Base-by-base conservation (phyloP, 2,888 invertebrate species). In the Epinotia demarniana region DNA sequence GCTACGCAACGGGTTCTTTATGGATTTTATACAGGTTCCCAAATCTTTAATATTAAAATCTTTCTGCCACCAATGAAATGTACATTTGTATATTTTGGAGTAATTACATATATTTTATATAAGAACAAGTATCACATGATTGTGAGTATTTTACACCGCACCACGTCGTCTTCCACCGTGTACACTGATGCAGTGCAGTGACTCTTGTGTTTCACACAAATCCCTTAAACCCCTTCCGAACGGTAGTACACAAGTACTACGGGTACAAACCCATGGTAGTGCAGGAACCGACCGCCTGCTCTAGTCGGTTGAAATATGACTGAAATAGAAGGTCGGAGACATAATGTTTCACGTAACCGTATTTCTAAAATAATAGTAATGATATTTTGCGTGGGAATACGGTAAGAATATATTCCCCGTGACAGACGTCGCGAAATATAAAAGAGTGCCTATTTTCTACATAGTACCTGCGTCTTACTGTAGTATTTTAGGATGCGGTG, bases 191-290 rank as follows among this genome's bases (percentile, higher is more conserved):
- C 75, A 12, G 23, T 75, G 70, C 85, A 85, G 1, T 81, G 81
- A 9, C 58, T 79, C 11, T 77, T 75, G 13, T 80, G 76, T n/a
- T 83, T 78, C 0, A 81, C 79, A 58, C 86, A 86, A 2, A 77
- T 72, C 85, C 83, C 64, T 77, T 82, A 5, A 18, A 12, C 5
- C 80, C 80, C 0, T 27, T 43, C 0, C 53, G 62, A 16, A 70
- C 58, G 8, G 5, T 69, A 77, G 43, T 79, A 84, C 0, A 82
- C 16, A n/a, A n/a, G n/a, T n/a, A n/a, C n/a, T n/a, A n/a, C n/a
- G n/a, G n/a, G n/a, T n/a, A n/a, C n/a, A n/a, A n/a, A n/a, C n/a
- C 79, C 79, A 0, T 73, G 73, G 5, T 78, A 61, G 16, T 72
- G 72, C 3, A 86, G 60, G 58, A 83, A 68, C 0, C 72, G 73